phyloP scores from a whole-genome alignment of 2,113 vertebrate genomes.

The Megaleporinus macrocephalus region DNA sequence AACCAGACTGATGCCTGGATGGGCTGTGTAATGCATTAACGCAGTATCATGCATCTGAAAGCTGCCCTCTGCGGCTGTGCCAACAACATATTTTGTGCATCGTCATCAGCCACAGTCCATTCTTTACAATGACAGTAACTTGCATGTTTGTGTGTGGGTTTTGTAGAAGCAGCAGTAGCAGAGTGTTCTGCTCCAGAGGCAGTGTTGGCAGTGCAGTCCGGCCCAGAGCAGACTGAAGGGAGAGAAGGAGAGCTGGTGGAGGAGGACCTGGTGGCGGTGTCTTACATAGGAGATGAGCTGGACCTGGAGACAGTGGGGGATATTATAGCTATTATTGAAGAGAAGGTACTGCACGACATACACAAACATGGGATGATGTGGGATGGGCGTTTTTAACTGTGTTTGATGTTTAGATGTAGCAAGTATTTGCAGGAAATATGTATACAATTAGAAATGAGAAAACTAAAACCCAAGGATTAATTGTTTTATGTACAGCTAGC shows the following conservation, averaged over 20 bases:
- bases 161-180: constrained; percentile 41
- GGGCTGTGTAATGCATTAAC: constrained; percentile 3
- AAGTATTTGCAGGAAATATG: no score
- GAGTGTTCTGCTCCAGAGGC: constrained; percentile 63
- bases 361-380: no score
- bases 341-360: constrained; percentile 82
- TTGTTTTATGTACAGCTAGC: no score
- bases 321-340: constrained; percentile 98
- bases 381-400: no score
- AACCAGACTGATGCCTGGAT: not conserved
- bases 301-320: constrained; percentile 95
- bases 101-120: not conserved
- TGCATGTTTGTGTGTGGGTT: constrained; percentile 25
- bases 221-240: constrained; percentile 78
- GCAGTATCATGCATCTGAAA: not conserved
- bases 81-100: not conserved
- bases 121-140: not conserved
- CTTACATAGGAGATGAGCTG: constrained; percentile 93
- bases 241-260: constrained; percentile 89
- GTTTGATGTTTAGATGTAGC: no score
- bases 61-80: not conserved
- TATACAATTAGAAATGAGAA: no score
- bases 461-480: no score
- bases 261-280: constrained; percentile 92
- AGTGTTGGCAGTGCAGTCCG: constrained; percentile 34